A percentile compares a stretch with the other conserved stretches of the same genome.
These are phyloP conservation scores for Galerucella calmariensis DNA, from an alignment of 2,888 invertebrate species.

Conservation along the genomic window DNA sequence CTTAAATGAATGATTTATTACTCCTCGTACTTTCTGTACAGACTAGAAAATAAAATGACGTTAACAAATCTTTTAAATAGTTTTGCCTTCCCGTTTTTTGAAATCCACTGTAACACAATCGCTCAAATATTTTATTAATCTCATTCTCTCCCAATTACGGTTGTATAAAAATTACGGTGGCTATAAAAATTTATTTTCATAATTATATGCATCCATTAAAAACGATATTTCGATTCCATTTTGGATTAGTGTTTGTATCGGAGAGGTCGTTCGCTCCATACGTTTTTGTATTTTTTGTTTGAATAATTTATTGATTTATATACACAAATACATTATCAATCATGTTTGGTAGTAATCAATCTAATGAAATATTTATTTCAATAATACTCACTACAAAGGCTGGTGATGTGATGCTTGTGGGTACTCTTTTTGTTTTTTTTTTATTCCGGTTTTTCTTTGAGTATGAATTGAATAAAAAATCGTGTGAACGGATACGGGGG, in stretches of 20 bases:
- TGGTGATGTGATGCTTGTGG: neutral
- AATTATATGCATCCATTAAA: neutral
- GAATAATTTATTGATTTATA: neutral
- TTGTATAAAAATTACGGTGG: neutral
- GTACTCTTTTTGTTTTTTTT: neutral
- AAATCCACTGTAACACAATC: too few species aligned
- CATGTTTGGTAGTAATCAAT: neutral
- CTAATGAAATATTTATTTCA: neutral
- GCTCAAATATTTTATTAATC: neutral
- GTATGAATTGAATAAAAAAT: too few species aligned
- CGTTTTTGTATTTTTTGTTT: neutral
- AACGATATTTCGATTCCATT: neutral
- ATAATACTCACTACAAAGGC: neutral
- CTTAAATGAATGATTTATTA: too few species aligned
- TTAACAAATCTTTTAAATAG: too few species aligned
- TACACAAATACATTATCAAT: conserved; percentile 2
- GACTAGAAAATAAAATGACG: too few species aligned
- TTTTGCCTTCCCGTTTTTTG: too few species aligned
- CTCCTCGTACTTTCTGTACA: too few species aligned
- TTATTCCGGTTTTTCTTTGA: neutral
- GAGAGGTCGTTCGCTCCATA: neutral
- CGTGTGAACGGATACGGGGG: too few species aligned
- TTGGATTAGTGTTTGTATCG: conserved; percentile 2
- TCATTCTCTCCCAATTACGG: neutral
- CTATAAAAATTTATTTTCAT: neutral